Evolutionary conservation across 2,797 vertebrate genomes (phyloP).

Genomic region (Diglossa cyanea): DNA sequence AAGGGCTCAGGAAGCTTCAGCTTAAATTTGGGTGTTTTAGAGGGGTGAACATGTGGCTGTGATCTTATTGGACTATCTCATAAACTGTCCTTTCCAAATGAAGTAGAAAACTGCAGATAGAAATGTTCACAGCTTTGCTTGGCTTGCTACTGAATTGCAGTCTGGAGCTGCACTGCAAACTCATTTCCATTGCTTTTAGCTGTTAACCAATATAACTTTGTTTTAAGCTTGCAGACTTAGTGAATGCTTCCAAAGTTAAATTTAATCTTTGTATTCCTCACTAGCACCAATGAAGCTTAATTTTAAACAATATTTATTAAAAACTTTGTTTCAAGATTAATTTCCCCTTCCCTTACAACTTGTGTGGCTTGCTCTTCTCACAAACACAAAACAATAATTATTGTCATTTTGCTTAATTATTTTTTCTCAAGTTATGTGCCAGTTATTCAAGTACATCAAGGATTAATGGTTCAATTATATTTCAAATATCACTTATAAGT

Average conservation of each 20-base stretch:
- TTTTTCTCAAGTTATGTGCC: neutral
- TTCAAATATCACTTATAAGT: neutral
- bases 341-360: constrained; percentile 25
- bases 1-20: neutral
- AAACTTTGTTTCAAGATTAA: constrained; percentile 63
- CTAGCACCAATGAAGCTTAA: neutral
- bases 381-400: neutral
- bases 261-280: neutral
- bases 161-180: neutral
- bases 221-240: neutral
- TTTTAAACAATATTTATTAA: constrained; percentile 20
- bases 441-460: neutral
- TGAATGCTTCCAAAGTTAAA: neutral
- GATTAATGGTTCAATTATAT: neutral
- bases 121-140: neutral
- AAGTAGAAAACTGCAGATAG: neutral
- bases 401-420: neutral
- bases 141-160: neutral
- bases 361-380: neutral
- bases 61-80: neutral
- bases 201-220: constrained; percentile 42
- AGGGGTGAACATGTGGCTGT: neutral
- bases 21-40: neutral
- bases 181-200: constrained; percentile 29
- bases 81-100: neutral